Base-by-base conservation (phyloP, 2,113 vertebrate genomes). In the Solenodon paradoxus region DNA sequence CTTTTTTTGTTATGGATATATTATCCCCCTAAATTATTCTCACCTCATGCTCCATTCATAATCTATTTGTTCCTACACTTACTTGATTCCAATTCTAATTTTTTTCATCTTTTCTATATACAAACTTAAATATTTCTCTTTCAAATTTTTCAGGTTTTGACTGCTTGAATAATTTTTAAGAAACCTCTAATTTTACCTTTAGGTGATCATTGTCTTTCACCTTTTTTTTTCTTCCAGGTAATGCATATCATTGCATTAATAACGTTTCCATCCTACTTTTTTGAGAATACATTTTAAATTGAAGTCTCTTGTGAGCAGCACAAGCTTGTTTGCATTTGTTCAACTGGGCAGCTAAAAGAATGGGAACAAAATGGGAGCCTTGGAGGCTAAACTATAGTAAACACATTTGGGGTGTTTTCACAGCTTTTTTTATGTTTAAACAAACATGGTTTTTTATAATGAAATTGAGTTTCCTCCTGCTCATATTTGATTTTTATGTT, bases 401-500 rank as follows among this genome's bases (percentile, higher is more conserved):
- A 92, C 66, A 86, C 96, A 85, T 94, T 95, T 95, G 95, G 96
- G 93, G 96, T 96, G 95, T 98, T 98, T 97, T 84, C 92, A 97
- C 91, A 97, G 97, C 94, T 97, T 98, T 98, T n/a, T 98, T 98
- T 97, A 57, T 98, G 97, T 97, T 98, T 98, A 97, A 98, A 97
- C 97, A 98, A 98, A 98, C 98, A 97, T 96, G 96, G 4, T 96
- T 98, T 98, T 94, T 96, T 97, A 95, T 96, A 97, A 97, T 97
- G 98, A 98, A 98, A 97, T 97, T 95, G 97, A 96, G 97, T 97
- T 98, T 98, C 95, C 98, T 98, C 98, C 96, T 97, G 97, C 97
- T 96, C 93, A 77, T 98, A 98, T 98, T 98, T 98, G 98, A 98
- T 97, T 99, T 99, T 98, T 98, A 98, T 98, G 98, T 98, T 98